Conservation (phyloP, 2,113 vertebrate species). For the Sciurus niger region DNA sequence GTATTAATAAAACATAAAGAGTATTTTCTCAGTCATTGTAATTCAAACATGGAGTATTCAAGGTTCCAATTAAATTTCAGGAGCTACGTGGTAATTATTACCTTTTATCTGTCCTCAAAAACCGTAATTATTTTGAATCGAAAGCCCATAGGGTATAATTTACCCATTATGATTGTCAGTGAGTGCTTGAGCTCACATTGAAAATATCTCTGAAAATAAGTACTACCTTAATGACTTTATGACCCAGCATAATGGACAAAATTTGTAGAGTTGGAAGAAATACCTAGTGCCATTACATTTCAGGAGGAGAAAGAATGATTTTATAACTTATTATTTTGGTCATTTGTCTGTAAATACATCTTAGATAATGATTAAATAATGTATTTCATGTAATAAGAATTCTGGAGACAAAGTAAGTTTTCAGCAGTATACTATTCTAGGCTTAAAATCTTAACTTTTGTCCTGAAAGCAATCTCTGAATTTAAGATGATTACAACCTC, state of each 20-base stretch:
- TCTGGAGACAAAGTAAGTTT: not conserved
- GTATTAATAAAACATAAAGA: slow-evolving; percentile 30
- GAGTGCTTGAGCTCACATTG: slow-evolving; percentile 10
- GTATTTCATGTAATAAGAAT: not conserved
- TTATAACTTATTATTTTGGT: not conserved
- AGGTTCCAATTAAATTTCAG: slow-evolving; percentile 44
- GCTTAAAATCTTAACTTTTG: not conserved
- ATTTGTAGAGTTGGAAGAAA: not conserved
- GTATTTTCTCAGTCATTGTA: slow-evolving; percentile 22
- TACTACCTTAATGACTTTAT: not conserved
- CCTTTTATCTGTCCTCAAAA: slow-evolving; percentile 54
- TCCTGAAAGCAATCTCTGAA: not conserved
- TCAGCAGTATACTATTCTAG: not conserved
- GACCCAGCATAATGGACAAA: not conserved
- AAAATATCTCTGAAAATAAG: not conserved
- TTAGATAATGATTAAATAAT: not conserved
- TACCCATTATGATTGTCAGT: slow-evolving; percentile 37
- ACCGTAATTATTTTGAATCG: slow-evolving; percentile 55
- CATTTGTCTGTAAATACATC: not conserved
- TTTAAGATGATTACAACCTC: not conserved
- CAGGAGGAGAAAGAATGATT: not conserved
- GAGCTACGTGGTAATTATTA: slow-evolving; percentile 29
- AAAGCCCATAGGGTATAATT: slow-evolving; percentile 28
- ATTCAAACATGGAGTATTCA: slow-evolving; percentile 56
- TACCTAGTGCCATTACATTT: not conserved